Base-by-base conservation (phyloP, 2,797 vertebrate genomes). In the Melanotaenia boesemani region DNA sequence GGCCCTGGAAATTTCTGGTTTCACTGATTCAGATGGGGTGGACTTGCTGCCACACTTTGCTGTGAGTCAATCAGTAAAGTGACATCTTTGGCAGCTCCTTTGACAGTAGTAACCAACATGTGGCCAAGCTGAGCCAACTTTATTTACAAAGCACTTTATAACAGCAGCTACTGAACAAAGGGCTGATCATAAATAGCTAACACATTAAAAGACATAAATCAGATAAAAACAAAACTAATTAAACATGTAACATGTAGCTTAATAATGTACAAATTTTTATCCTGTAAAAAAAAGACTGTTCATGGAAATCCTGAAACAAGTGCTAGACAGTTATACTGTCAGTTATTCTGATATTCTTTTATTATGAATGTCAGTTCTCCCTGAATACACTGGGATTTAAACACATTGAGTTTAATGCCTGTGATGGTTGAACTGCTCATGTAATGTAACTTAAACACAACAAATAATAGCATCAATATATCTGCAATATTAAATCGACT, bases 21-120 rank as follows among this genome's bases (percentile, higher is more conserved):
- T 99, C 83, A 92, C 88, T 0, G 96, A 98, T 52, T 90, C 92
- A 0, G 97, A 99, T 73, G 91, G 95, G 54, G 96, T 97, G 48
- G 96, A 99, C 78, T 88, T 99, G 79, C 95, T 99, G 79, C 98
- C 97, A 77, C 97, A 99, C 85, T 99, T 99, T 95, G 97, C 97
- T 94, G 98, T 99, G 95, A 96, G 96, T 95, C 37, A 3, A 22
- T 61, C 63, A 8, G 46, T 50, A 48, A 20, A 48, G 18, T 6
- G 6, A 6, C 15, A 18, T 46, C 39, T 46, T 37, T 11, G 11
- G 11, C 37, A 37, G 10, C 11, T 37, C 11, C 37, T 37, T 37
- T 37, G 37, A 37, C 37, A 37, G 37, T 37, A 37, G 37, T 12
- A 37, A 37, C 11, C 37, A 12, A 12, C 37, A 37, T 12, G 5